Percentiles rank a stretch among this genome's conserved stretches.
Conservation (phyloP, 1,140 invertebrate genomes). For the Paraescarpia echinospica region DNA sequence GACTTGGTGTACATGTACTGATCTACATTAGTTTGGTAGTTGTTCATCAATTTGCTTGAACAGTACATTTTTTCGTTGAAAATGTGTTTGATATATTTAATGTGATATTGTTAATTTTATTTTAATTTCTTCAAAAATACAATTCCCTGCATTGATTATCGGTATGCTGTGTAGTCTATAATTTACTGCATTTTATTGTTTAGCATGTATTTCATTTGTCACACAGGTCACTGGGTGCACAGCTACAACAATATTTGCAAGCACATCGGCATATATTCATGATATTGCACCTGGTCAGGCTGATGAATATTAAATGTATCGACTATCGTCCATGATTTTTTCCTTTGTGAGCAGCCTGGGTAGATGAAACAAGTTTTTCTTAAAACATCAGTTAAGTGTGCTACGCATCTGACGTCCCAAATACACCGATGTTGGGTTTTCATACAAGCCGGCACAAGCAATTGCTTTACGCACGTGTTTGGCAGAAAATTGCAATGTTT, state of each 20-base stretch:
- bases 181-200: not conserved
- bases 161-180: not conserved
- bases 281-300: not conserved
- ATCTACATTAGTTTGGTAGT: too few species aligned
- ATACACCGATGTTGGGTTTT: not conserved
- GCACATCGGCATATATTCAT: not conserved
- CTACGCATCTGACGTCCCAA: not conserved
- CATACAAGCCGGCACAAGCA: not conserved
- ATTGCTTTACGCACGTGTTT: conserved; percentile 1
- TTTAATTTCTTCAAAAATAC: too few species aligned
- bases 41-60: too few species aligned
- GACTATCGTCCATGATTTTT: not conserved
- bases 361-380: not conserved
- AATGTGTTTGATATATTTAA: not conserved
- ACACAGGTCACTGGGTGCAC: too few species aligned
- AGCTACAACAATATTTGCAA: too few species aligned
- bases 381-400: not conserved
- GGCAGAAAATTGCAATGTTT: conserved; percentile 36
- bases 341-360: not conserved
- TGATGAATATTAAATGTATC: conserved; percentile 5
- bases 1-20: too few species aligned
- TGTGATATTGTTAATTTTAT: not conserved
- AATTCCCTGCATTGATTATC: too few species aligned
- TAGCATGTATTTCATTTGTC: too few species aligned
- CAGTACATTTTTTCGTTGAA: too few species aligned